These are phyloP conservation scores for Miniopterus natalensis DNA, from an alignment of 2,113 vertebrate species.

Conservation along the genomic window DNA sequence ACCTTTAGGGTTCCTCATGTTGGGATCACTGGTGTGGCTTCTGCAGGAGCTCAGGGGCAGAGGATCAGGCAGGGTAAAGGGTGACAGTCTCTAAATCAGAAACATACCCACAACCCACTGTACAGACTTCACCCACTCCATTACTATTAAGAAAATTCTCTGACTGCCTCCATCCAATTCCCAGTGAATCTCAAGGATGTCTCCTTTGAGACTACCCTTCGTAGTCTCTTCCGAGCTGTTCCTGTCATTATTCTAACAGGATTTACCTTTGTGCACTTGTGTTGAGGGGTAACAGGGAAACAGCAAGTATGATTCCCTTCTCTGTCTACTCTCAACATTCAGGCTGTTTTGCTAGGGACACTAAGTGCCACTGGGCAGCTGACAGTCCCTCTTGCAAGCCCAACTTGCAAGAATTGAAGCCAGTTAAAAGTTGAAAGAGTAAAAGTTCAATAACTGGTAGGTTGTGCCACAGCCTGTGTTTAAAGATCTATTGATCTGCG, in stretches of 20 bases:
- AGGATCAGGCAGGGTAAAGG: neutral
- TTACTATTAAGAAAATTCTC: neutral
- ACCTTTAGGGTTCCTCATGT: neutral
- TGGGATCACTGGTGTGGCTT: neutral
- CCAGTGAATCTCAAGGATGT: neutral
- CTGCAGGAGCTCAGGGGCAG: neutral
- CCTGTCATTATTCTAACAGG: neutral
- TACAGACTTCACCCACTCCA: neutral
- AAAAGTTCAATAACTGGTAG: neutral
- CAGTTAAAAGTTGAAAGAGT: slow-evolving; percentile 11
- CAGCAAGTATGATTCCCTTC: neutral
- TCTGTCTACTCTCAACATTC: neutral
- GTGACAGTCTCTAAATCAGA: neutral
- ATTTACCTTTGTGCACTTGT: neutral
- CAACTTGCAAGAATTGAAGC: neutral
- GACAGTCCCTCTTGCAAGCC: neutral
- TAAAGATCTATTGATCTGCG: neutral
- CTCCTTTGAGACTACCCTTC: neutral
- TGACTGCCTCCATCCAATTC: neutral
- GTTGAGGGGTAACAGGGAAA: neutral
- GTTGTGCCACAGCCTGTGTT: neutral
- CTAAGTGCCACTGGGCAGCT: neutral
- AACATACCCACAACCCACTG: neutral
- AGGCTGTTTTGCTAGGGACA: neutral
- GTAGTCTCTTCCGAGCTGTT: neutral